Percentiles rank a stretch among this genome's conserved stretches.
phyloP scores from a whole-genome alignment of 2,888 invertebrate genomes.

The Oligia latruncula region DNA sequence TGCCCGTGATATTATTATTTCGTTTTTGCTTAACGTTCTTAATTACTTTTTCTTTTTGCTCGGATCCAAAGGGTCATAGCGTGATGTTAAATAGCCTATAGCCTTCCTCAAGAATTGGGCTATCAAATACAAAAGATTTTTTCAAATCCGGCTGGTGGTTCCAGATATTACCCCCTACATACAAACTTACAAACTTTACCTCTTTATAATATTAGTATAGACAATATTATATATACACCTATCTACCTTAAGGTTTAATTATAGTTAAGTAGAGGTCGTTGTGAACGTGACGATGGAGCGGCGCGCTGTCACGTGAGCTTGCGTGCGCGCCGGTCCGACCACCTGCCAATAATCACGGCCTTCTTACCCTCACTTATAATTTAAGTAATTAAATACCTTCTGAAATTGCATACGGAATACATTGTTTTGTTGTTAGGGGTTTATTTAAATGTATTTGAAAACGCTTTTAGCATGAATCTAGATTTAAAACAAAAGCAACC shows the following conservation, averaged over 20 bases:
- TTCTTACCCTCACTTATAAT: slow-evolving; percentile 73
- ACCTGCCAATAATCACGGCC: slow-evolving; percentile 84
- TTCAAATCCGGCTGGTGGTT: too few relatives aligned
- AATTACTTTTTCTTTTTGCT: too few relatives aligned
- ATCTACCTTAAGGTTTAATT: slow-evolving; percentile 72
- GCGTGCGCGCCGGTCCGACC: slow-evolving; percentile 79
- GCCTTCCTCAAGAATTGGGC: too few relatives aligned
- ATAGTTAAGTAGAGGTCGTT: slow-evolving; percentile 77
- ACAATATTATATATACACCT: slow-evolving; percentile 22
- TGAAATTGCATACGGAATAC: slow-evolving; percentile 73
- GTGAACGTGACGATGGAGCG: slow-evolving; percentile 70
- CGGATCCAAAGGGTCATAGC: too few relatives aligned
- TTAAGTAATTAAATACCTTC: slow-evolving; percentile 70
- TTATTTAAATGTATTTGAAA: slow-evolving; percentile 24
- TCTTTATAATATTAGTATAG: slow-evolving; percentile 6
- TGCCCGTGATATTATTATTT: too few relatives aligned
- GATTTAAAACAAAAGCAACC: neutral
- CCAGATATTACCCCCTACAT: neutral
- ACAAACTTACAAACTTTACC: too few relatives aligned
- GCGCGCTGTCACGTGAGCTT: slow-evolving; percentile 79
- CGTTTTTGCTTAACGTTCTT: too few relatives aligned
- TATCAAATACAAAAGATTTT: too few relatives aligned
- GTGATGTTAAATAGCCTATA: too few relatives aligned
- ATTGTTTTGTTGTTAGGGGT: slow-evolving; percentile 48
- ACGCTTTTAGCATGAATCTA: neutral